Evolutionary conservation across 2,113 vertebrate species (phyloP), one percentile per base, ranked within the genome.

Genomic region (Chionomys nivalis): DNA sequence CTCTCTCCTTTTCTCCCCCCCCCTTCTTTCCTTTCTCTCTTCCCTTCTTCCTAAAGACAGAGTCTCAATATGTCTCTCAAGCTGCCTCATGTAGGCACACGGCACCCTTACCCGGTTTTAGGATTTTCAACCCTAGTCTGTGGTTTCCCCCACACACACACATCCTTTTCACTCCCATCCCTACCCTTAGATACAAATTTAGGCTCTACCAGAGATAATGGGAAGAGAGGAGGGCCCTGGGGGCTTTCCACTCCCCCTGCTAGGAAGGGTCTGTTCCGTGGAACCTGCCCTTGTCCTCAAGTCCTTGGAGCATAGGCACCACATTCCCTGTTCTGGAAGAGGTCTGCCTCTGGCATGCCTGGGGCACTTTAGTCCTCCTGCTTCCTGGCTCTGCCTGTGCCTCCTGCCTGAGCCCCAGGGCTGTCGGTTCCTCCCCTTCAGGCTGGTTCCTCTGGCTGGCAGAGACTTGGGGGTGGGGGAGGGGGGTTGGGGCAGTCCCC

Each of bases 401-500:
- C 91, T 93, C 66, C 77, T 7, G 82, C 87, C 87, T 2, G 33
- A 92, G n/a, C 68, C 39, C 8, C 1, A 7, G 49, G 77, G 61
- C 42, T 16, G 77, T 11, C 23, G 24, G 44, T n/a, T 68, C 75
- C 2, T 85, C 83, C 21, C 19, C 31, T 87, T 47, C 78, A 28
- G 93, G 49, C 76, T 89, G 88, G 44, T 66, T 97, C 73, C 85
- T 93, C 42, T 1, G 55, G 72, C 93, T 95, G 65, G 49, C 72
- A 75, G 93, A 90, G 76, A 94, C 78, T 82, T 14, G 55, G 61
- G 86, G 76, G 81, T 83, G 85, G 94, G 94, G 81, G 79, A 66
- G 36, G 36, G 55, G 86, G 58, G 81, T n/a, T 82, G 85, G 95
- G 81, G 68, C 63, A 39, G 75, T 94, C 97, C 96, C 96, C 95